Evolutionary conservation across 2,888 invertebrate genomes (phyloP).

Genomic region (Drosophila nr. perissopoda): DNA sequence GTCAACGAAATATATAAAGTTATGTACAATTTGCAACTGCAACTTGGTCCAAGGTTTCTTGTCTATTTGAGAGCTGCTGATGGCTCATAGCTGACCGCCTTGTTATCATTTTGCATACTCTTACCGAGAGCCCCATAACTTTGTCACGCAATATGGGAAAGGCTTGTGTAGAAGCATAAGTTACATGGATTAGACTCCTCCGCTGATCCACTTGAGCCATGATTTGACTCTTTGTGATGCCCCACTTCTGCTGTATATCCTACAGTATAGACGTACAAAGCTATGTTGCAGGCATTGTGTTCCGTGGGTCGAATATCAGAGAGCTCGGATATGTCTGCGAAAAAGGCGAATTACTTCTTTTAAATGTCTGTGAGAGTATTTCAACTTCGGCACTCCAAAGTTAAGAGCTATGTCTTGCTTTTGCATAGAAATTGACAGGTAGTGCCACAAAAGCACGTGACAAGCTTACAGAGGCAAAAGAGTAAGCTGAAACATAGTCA

Average conservation of each 20-base stretch:
- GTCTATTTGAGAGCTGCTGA: constrained; percentile 12
- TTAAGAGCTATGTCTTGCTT: background rate
- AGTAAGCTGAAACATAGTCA: background rate
- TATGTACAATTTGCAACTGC: background rate
- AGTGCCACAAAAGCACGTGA: background rate
- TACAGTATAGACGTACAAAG: background rate
- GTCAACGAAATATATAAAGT: constrained; percentile 20
- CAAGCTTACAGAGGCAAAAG: background rate
- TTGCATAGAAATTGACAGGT: background rate
- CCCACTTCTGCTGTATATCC: background rate
- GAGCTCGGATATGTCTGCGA: background rate
- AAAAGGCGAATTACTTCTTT: background rate
- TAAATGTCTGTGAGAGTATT: background rate
- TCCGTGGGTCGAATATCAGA: background rate
- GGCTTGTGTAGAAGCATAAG: background rate
- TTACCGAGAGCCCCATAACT: background rate
- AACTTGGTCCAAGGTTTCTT: background rate
- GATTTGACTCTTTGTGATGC: background rate
- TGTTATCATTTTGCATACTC: background rate
- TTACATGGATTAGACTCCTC: background rate
- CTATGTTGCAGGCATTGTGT: background rate
- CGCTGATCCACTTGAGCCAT: background rate
- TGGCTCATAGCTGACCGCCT: constrained; percentile 11
- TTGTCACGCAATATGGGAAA: background rate
- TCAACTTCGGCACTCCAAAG: background rate